phyloP scores from a whole-genome alignment of 1,140 invertebrate species.

The Neuroterus valhalla region DNA sequence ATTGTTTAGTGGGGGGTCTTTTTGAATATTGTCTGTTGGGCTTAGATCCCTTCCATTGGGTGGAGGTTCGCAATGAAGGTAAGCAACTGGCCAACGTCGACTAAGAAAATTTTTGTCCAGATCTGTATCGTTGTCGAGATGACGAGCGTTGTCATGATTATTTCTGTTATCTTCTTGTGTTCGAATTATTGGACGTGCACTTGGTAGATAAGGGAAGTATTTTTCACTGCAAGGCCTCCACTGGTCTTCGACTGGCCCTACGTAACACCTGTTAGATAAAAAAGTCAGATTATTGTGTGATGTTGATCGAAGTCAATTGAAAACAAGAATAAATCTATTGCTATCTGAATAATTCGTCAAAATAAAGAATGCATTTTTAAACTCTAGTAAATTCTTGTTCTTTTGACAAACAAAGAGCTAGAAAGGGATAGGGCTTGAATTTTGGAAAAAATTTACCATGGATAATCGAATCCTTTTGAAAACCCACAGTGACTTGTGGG shows the following conservation, averaged over 20 bases:
- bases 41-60: slow-evolving; percentile 65
- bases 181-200: slow-evolving; percentile 49
- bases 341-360: neutral
- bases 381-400: neutral
- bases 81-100: slow-evolving; percentile 81
- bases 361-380: slow-evolving; percentile 13
- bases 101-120: slow-evolving; percentile 51
- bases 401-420: slow-evolving; percentile 4
- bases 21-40: neutral
- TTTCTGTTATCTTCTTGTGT: neutral
- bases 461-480: slow-evolving; percentile 84
- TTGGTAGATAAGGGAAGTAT: slow-evolving; percentile 80
- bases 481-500: slow-evolving; percentile 88
- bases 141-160: slow-evolving; percentile 38
- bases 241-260: slow-evolving; percentile 82
- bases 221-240: slow-evolving; percentile 89
- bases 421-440: neutral
- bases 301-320: too few relatives aligned
- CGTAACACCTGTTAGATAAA: slow-evolving; percentile 81
- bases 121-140: slow-evolving; percentile 19
- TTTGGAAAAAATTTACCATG: slow-evolving; percentile 77
- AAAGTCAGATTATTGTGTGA: neutral
- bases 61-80: slow-evolving; percentile 79
- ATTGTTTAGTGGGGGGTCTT: slow-evolving; percentile 20
- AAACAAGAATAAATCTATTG: too few relatives aligned